Conservation (phyloP, 2,888 invertebrate genomes). For the Acrocyrtus sp. region DNA sequence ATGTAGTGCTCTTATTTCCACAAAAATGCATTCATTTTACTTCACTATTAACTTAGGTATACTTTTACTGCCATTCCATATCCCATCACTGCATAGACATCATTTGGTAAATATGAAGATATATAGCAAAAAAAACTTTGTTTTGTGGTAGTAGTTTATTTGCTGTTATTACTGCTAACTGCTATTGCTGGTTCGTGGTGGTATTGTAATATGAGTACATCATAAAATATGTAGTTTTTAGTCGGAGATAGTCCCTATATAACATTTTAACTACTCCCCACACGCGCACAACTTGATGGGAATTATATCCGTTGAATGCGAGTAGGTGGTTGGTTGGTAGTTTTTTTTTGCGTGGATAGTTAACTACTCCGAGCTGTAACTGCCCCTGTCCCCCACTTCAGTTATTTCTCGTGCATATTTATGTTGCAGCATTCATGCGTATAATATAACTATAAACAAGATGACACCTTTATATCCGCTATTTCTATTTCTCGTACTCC, state of each 20-base stretch:
- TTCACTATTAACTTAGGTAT: neutral
- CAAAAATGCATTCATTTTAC: neutral
- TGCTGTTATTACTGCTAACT: neutral
- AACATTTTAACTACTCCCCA: neutral
- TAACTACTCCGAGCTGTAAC: neutral
- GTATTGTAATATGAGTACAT: neutral
- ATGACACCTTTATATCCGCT: constrained; percentile 34
- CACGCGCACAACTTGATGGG: neutral
- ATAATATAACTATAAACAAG: neutral
- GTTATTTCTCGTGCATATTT: constrained; percentile 6
- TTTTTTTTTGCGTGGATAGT: too few relatives aligned
- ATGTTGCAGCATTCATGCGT: neutral
- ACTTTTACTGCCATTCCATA: neutral
- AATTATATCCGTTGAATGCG: too few relatives aligned
- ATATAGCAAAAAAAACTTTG: too few relatives aligned
- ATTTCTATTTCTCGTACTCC: constrained; percentile 1
- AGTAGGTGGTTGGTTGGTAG: neutral
- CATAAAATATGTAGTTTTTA: neutral
- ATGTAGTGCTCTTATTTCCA: neutral
- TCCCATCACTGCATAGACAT: too few relatives aligned
- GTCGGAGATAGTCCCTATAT: too few relatives aligned
- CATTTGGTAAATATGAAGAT: too few relatives aligned
- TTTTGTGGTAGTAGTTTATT: neutral
- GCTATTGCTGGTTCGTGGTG: neutral
- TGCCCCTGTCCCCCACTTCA: neutral